A percentile compares a stretch with the other conserved stretches of the same genome.
These are phyloP conservation scores for Tuberolachnus salignus DNA, from an alignment of 2,888 invertebrate species.

Conservation along the genomic window DNA sequence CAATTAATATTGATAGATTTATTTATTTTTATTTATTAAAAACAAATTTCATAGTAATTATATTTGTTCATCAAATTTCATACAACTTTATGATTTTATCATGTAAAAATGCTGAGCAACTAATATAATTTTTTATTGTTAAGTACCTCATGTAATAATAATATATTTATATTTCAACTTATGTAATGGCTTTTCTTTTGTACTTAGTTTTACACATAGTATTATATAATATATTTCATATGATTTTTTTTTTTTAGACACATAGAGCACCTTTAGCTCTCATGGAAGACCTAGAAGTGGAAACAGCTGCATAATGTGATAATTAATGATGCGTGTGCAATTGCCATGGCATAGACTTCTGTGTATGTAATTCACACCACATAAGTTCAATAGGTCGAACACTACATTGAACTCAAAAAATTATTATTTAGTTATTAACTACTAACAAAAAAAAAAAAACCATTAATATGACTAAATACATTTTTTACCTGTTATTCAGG, in stretches of 20 bases:
- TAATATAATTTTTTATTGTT: constrained; percentile 28
- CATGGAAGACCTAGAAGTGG: constrained; percentile 60
- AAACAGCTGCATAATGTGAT: constrained; percentile 57
- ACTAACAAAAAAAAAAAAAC: constrained; percentile 36
- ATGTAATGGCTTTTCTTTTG: constrained; percentile 12
- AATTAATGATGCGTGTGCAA: constrained; percentile 21
- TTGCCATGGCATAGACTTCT: background rate
- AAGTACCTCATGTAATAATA: background rate
- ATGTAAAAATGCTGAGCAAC: constrained; percentile 24
- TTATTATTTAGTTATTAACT: constrained; percentile 43
- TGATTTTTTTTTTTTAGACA: constrained; percentile 58
- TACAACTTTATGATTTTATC: background rate
- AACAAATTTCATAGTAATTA: too few relatives aligned
- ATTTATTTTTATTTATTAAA: too few relatives aligned
- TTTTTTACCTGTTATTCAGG: constrained; percentile 14
- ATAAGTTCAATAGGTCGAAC: constrained; percentile 25
- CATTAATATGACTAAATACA: constrained; percentile 9
- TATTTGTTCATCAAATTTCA: background rate
- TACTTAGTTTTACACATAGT: constrained; percentile 17
- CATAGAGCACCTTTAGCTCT: constrained; percentile 60
- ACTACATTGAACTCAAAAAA: constrained; percentile 2
- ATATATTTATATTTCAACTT: background rate
- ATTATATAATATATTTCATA: constrained; percentile 18
- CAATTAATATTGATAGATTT: too few relatives aligned
- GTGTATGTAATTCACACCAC: constrained; percentile 24